These are phyloP conservation scores for Linyphia triangularis DNA, from an alignment of 2,888 invertebrate genomes.

Conservation along the genomic window DNA sequence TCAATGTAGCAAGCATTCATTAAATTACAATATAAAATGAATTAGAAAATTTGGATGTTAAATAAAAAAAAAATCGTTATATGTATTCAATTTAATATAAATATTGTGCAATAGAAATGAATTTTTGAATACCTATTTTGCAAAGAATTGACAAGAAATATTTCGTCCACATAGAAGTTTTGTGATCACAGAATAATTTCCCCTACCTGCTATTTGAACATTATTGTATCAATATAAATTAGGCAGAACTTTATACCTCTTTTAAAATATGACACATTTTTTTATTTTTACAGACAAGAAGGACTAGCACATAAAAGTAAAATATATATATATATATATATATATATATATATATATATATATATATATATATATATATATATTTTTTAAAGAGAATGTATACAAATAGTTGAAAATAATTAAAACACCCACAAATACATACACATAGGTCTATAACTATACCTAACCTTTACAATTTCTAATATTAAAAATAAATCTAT, in stretches of 20 bases:
- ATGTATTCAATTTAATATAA: too few relatives aligned
- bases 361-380: too few relatives aligned
- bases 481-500: background rate
- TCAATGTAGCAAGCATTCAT: too few relatives aligned
- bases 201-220: background rate
- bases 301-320: conserved; percentile 47
- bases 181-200: background rate
- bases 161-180: too few relatives aligned
- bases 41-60: too few relatives aligned
- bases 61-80: too few relatives aligned
- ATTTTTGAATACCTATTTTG: too few relatives aligned
- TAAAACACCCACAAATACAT: conserved; percentile 35
- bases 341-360: too few relatives aligned
- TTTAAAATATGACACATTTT: background rate
- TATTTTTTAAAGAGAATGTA: background rate
- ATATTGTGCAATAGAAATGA: too few relatives aligned
- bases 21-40: too few relatives aligned
- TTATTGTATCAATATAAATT: background rate
- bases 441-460: conserved; percentile 15
- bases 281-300: conserved; percentile 16
- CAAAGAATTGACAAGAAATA: too few relatives aligned
- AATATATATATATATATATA: background rate
- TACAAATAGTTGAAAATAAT: background rate
- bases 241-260: background rate
- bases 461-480: background rate